These are phyloP conservation scores for Glaucomys volans DNA, from an alignment of 2,113 vertebrate species.

Conservation along the genomic window DNA sequence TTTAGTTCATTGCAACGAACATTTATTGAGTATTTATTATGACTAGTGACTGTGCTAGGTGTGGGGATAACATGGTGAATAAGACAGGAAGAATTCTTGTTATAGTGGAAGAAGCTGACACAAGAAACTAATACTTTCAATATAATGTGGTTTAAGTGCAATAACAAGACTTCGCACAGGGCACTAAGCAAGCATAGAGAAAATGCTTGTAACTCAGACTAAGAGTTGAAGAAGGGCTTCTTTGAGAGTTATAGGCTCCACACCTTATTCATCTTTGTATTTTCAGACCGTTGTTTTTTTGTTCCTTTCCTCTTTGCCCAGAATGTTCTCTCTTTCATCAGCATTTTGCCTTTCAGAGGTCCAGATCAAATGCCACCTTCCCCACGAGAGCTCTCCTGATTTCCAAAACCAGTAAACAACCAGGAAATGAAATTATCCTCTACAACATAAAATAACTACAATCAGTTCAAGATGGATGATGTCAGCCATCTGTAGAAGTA, in stretches of 20 bases:
- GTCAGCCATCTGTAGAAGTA: not conserved
- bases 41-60: not conserved
- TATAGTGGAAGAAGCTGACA: not conserved
- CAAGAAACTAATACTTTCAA: conserved; percentile 22
- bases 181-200: not conserved
- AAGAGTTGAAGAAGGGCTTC: not conserved
- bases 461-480: not conserved
- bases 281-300: not conserved
- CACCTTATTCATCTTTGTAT: not conserved
- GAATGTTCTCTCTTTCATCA: not conserved
- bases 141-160: not conserved
- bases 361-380: conserved; percentile 1
- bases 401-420: conserved; percentile 5
- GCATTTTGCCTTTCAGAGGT: conserved; percentile 38
- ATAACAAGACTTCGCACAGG: not conserved
- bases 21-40: conserved; percentile 43
- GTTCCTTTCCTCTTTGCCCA: not conserved
- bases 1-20: conserved; percentile 48
- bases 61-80: not conserved
- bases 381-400: conserved; percentile 5
- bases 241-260: not conserved
- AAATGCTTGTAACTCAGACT: not conserved
- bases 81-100: conserved; percentile 41
- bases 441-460: conserved; percentile 20
- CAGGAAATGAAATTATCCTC: not conserved